These are phyloP conservation scores for Echinops telfairi DNA, from an alignment of 2,113 vertebrate species.

Conservation along the genomic window DNA sequence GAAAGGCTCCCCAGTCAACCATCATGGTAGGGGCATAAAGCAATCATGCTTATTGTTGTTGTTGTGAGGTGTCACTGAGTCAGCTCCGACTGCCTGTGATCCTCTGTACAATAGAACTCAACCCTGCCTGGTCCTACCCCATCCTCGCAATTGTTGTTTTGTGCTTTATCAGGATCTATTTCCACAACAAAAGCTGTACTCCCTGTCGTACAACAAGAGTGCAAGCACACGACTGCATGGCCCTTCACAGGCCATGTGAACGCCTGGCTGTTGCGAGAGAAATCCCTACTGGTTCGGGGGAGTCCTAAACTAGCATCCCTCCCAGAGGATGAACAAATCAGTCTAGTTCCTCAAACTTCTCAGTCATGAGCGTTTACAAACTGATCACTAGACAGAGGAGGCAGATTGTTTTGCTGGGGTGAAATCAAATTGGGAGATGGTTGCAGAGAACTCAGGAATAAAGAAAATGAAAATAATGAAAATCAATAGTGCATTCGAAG, in stretches of 20 bases:
- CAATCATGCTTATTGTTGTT: too few species aligned
- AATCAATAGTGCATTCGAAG: conserved; percentile 66
- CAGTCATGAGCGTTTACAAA: conserved; percentile 42
- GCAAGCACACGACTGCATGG: too few species aligned
- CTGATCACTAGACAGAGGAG: conserved; percentile 21
- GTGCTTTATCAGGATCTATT: neutral
- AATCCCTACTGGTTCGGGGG: neutral
- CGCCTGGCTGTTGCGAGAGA: neutral
- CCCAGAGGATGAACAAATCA: neutral
- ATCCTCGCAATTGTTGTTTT: too few species aligned
- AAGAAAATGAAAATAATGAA: conserved; percentile 63
- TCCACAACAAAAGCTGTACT: conserved; percentile 6
- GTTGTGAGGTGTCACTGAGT: too few species aligned
- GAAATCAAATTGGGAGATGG: conserved; percentile 48
- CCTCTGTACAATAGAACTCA: too few species aligned
- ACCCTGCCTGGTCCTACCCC: too few species aligned
- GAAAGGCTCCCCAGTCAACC: neutral
- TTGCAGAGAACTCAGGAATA: conserved; percentile 54
- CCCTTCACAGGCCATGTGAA: neutral
- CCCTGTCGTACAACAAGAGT: neutral
- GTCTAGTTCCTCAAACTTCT: neutral
- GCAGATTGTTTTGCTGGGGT: neutral
- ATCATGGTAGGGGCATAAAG: neutral
- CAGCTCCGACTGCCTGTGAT: too few species aligned
- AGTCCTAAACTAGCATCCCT: neutral